phyloP scores from a whole-genome alignment of 1,140 invertebrate genomes.

The Leptinotarsa texana region DNA sequence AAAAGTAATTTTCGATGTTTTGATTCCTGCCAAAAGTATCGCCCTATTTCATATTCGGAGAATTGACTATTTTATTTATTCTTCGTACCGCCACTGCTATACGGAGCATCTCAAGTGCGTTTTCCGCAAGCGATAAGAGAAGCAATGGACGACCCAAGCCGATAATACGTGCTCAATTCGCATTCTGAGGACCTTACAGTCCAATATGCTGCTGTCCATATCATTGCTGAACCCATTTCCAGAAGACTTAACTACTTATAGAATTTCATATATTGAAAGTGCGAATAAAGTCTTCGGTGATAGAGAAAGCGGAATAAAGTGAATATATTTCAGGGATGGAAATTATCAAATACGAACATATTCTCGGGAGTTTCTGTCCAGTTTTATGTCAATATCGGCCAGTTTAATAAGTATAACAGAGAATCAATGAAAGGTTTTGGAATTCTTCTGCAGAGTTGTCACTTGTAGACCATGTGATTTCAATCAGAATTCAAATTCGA shows the following conservation, averaged over 20 bases:
- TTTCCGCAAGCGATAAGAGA: conserved; percentile 32
- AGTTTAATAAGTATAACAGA: not conserved
- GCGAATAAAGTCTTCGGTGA: not conserved
- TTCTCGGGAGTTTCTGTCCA: too few relatives aligned
- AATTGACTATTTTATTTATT: not conserved
- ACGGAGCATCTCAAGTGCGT: conserved; percentile 41
- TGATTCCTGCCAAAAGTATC: too few relatives aligned
- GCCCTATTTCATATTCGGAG: too few relatives aligned
- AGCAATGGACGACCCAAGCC: conserved; percentile 36
- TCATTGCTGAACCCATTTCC: conserved; percentile 27
- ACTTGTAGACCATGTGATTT: too few relatives aligned
- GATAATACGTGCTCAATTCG: conserved; percentile 44
- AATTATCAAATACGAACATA: not conserved
- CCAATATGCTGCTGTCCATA: conserved; percentile 42
- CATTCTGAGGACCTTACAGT: conserved; percentile 41
- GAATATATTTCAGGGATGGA: conserved; percentile 12
- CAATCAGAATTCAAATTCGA: too few relatives aligned
- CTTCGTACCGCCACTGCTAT: conserved; percentile 17
- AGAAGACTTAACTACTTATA: conserved; percentile 33
- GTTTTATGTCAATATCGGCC: too few relatives aligned
- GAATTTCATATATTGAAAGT: conserved; percentile 34
- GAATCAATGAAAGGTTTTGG: not conserved
- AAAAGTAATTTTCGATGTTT: too few relatives aligned
- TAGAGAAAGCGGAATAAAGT: not conserved
- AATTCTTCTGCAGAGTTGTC: too few relatives aligned